Evolutionary conservation across 2,113 vertebrate species (phyloP).

Genomic region (Columbina picui): DNA sequence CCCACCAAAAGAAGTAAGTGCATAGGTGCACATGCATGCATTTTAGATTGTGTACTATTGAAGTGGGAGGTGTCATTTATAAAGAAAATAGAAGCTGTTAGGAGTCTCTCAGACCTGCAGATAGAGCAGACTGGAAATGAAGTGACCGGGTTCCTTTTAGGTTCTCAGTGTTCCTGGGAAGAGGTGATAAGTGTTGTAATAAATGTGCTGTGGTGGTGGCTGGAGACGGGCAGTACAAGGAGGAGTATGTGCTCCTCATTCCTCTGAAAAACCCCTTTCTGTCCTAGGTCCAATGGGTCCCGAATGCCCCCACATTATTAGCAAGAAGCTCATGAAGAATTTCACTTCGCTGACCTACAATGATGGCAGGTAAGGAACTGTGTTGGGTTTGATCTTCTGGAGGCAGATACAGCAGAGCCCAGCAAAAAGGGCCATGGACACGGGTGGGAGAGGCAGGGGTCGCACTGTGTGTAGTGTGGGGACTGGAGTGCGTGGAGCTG

Average conservation of each 20-base stretch:
- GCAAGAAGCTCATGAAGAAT: constrained; percentile 76
- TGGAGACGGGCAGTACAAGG: background rate
- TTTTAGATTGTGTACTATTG: background rate
- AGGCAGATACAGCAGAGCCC: background rate
- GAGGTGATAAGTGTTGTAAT: background rate
- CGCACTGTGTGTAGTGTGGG: no score
- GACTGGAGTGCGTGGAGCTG: no score
- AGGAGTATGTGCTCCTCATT: background rate
- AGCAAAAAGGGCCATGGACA: background rate
- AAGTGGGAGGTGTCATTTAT: background rate
- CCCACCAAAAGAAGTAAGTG: background rate
- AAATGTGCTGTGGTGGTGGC: background rate
- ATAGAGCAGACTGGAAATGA: background rate
- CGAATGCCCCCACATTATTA: constrained; percentile 74
- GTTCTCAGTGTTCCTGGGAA: background rate
- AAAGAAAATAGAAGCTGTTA: background rate
- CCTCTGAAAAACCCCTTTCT: background rate
- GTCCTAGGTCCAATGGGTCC: constrained; percentile 73
- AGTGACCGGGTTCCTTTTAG: background rate
- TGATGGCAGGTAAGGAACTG: constrained; percentile 71
- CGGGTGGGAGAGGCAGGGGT: no score
- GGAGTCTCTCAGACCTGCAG: background rate
- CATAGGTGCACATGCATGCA: accelerated
- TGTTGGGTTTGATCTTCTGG: background rate
- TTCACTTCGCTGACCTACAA: constrained; percentile 78